Conservation (phyloP, 2,888 invertebrate species). For the Escarpia spicata region DNA sequence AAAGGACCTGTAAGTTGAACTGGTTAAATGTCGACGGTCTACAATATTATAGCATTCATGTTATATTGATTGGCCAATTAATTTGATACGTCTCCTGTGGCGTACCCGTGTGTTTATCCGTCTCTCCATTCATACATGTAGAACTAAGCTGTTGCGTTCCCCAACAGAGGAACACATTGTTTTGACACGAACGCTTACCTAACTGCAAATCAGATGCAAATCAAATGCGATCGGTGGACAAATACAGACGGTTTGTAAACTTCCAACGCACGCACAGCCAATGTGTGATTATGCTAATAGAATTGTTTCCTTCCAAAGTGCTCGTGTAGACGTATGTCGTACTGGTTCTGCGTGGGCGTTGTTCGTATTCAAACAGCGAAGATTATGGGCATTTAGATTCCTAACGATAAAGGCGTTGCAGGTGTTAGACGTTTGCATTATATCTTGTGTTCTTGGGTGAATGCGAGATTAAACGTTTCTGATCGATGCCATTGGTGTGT, state of each 20-base stretch:
- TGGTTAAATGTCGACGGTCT: background rate
- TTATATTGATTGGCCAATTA: too few species aligned
- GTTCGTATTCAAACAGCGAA: background rate
- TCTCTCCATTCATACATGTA: background rate
- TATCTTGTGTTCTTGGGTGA: background rate
- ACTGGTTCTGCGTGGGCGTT: background rate
- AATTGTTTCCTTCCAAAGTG: background rate
- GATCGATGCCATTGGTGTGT: background rate
- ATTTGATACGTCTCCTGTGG: background rate
- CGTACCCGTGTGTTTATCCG: background rate
- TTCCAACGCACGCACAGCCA: background rate
- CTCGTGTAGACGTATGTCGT: background rate
- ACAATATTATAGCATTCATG: background rate
- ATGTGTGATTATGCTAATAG: background rate
- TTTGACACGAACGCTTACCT: background rate
- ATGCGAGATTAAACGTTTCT: background rate
- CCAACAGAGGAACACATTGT: background rate
- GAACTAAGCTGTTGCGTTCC: background rate
- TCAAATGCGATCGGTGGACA: background rate
- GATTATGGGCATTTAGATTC: background rate
- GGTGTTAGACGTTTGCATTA: background rate
- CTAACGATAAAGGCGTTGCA: background rate
- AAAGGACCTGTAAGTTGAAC: background rate
- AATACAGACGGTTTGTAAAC: conserved; percentile 8
- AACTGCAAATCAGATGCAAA: background rate